phyloP scores from a whole-genome alignment of 2,113 vertebrate genomes.

The Parotia lawesii region DNA sequence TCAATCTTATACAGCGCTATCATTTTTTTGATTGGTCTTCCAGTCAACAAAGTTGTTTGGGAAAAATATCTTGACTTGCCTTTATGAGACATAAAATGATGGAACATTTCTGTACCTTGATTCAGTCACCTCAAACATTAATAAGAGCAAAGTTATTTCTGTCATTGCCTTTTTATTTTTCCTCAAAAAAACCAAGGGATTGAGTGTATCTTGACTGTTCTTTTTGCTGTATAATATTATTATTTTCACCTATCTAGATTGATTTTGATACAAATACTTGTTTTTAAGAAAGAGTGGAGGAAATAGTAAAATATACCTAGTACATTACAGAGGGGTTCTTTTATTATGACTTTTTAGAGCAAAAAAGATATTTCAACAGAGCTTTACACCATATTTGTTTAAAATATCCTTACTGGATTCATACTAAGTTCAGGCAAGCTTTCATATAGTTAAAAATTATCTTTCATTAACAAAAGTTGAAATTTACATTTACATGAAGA shows the following conservation, averaged over 20 bases:
- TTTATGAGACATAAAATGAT: neutral
- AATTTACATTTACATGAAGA: slow-evolving; percentile 19
- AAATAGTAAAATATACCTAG: neutral
- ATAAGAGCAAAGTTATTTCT: neutral
- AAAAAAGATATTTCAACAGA: neutral
- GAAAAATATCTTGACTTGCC: neutral
- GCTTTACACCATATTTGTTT: neutral
- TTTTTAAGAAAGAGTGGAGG: neutral
- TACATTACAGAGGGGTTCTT: neutral
- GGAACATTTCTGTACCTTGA: neutral
- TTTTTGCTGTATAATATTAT: neutral
- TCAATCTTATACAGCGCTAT: fast-evolving
- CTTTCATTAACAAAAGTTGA: slow-evolving; percentile 6
- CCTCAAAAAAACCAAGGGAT: neutral
- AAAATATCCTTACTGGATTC: neutral
- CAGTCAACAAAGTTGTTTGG: neutral
- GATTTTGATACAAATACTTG: neutral
- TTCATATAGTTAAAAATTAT: neutral
- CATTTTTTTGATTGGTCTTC: neutral
- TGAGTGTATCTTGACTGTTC: neutral
- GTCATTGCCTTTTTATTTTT: neutral
- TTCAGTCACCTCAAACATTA: neutral
- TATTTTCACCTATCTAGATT: neutral
- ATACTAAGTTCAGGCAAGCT: neutral
- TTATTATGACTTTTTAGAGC: neutral